Base-by-base conservation (phyloP, 2,113 vertebrate genomes). In the Aegithalos caudatus region DNA sequence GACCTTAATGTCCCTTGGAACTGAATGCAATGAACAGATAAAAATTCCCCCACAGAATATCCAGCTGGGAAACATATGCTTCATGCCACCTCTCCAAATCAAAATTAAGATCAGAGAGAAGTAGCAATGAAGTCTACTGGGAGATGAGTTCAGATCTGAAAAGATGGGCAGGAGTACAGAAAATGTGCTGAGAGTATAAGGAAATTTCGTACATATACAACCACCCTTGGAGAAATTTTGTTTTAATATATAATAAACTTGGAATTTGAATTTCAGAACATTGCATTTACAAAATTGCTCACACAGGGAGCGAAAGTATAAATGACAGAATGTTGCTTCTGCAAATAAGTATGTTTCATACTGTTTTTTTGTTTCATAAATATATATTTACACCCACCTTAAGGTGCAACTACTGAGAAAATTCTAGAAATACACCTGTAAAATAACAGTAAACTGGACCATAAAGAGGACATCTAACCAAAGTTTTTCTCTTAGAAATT, bases 41-140 rank as follows among this genome's bases (percentile, higher is more conserved):
- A 83, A 66, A 81, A 71, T 89, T 84, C 71, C 21, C 31, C 48
- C 15, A 51, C 25, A 67, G 73, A 86, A 91, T 60, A 81, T 84
- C 72, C 83, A 94, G 15, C 22, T 74, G 69, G 72, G 56, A 86
- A 91, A 25, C 72, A 84, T 86, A 92, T 84, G 80, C 31, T 95
- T 89, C 48, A 40, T 66, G 56, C n/a, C 77, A 89, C 45, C 79
- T 84, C 77, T 93, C 53, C 77, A 95, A 81, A 94, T 78, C 61
- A 92, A 84, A 94, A 81, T 95, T 87, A 84, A 89, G 65, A 94
- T 83, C 47, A 91, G 80, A 71, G 38, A 73, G 37, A 91, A 81
- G 28, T 19, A 88, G 40, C 48, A 67, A 31, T 71, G 69, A 15
- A 79, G 23, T 78, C 83, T 92, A 33, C 40, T 37, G 72, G 65